Percentiles rank a stretch among this genome's conserved stretches.
Evolutionary conservation across 2,888 invertebrate species (phyloP).

Genomic region (Thereva unica): DNA sequence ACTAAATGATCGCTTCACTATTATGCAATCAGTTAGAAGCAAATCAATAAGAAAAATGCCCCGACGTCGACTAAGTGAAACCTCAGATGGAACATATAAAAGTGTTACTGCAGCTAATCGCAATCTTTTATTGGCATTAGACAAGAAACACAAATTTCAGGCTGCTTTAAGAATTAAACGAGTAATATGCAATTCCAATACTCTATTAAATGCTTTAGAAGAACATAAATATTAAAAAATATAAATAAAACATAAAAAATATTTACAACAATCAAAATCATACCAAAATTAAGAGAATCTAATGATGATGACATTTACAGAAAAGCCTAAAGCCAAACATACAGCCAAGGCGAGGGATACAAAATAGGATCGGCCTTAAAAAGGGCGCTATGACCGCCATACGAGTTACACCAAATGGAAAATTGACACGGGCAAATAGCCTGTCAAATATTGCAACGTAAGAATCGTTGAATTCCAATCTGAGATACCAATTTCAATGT

Average conservation of each 20-base stretch:
- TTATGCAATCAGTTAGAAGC: slow-evolving; percentile 49
- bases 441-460: slow-evolving; percentile 57
- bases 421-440: slow-evolving; percentile 54
- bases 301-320: slow-evolving; percentile 51
- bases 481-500: slow-evolving; percentile 3
- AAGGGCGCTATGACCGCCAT: slow-evolving; percentile 52
- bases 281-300: slow-evolving; percentile 7
- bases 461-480: slow-evolving; percentile 47
- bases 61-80: slow-evolving; percentile 47
- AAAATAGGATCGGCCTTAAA: slow-evolving; percentile 47
- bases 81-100: slow-evolving; percentile 25
- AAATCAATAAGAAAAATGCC: slow-evolving; percentile 34
- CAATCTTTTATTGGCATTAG: slow-evolving; percentile 53
- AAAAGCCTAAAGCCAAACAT: slow-evolving; percentile 54
- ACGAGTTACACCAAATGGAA: slow-evolving; percentile 54
- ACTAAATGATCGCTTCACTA: slow-evolving; percentile 58
- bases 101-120: slow-evolving; percentile 52
- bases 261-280: slow-evolving; percentile 6
- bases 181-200: slow-evolving; percentile 49
- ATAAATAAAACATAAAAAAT: slow-evolving; percentile 11
- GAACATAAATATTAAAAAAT: slow-evolving; percentile 30
- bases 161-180: slow-evolving; percentile 57
- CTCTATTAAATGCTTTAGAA: slow-evolving; percentile 19
- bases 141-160: slow-evolving; percentile 55
- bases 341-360: slow-evolving; percentile 44